Evolutionary conservation across 2,113 vertebrate species (phyloP).

Genomic region (chimpanzee (Pan troglodytes)): NHGRI_mPanTro3-v2.1_pri NC_072411.2:77258501-77259000

Average conservation of each 20-base stretch:
- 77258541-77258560: constrained; percentile 66
- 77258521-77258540: constrained; percentile 65
- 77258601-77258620: constrained; percentile 36
- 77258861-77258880: not conserved
- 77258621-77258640: constrained; percentile 58
- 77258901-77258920: not conserved
- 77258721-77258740: constrained; percentile 48
- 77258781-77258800: constrained; percentile 64
- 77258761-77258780: constrained; percentile 58
- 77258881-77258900: not conserved
- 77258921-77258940: not conserved
- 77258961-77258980: not conserved
- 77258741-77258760: constrained; percentile 71
- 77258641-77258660: constrained; percentile 44
- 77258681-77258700: constrained; percentile 67
- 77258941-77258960: constrained; percentile 7
- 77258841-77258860: not conserved
- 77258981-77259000: not conserved
- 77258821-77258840: not conserved
- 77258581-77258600: constrained; percentile 54
- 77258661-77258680: constrained; percentile 51
- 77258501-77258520: constrained; percentile 71
- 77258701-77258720: constrained; percentile 49
- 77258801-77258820: constrained; percentile 44
- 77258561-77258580: constrained; percentile 61